A percentile compares a stretch with the other conserved stretches of the same genome.
phyloP scores from a whole-genome alignment of 2,888 invertebrate genomes.

The Lasius fuliginosus region DNA sequence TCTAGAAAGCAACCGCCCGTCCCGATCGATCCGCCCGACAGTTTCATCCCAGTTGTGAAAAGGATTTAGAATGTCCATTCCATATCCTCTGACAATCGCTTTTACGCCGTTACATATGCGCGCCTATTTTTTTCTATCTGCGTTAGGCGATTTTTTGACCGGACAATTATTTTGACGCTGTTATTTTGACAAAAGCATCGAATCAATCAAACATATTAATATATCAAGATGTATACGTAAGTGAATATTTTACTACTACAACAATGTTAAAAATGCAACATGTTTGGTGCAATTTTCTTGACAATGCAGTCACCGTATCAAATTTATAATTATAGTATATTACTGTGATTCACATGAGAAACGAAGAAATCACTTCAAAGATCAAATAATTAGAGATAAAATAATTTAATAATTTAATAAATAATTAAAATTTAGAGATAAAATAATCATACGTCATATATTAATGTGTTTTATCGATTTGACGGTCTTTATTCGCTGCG shows the following conservation, averaged over 20 bases:
- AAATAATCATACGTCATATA: neutral
- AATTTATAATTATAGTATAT: too few relatives aligned
- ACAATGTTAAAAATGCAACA: too few relatives aligned
- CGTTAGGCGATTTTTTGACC: neutral
- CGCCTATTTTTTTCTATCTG: neutral
- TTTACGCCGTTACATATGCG: neutral
- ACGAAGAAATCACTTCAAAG: neutral
- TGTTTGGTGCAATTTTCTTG: too few relatives aligned
- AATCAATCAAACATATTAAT: neutral
- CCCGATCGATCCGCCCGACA: constrained; percentile 60
- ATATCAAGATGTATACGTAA: neutral
- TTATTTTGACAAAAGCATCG: neutral
- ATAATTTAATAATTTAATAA: neutral
- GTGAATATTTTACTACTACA: neutral
- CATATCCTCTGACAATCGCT: constrained; percentile 42
- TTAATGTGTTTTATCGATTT: neutral
- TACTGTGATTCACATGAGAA: too few relatives aligned
- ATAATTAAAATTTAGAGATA: neutral
- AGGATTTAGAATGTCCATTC: constrained; percentile 58
- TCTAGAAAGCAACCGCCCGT: constrained; percentile 55
- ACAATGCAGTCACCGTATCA: too few relatives aligned
- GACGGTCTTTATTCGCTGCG: neutral
- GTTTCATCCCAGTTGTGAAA: constrained; percentile 17
- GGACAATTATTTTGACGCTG: neutral
- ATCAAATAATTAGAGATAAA: neutral